Percentiles rank a stretch among this genome's conserved stretches.
These are phyloP conservation scores for Amphiduros pacificus DNA, from an alignment of 2,888 invertebrate species.

Conservation along the genomic window DNA sequence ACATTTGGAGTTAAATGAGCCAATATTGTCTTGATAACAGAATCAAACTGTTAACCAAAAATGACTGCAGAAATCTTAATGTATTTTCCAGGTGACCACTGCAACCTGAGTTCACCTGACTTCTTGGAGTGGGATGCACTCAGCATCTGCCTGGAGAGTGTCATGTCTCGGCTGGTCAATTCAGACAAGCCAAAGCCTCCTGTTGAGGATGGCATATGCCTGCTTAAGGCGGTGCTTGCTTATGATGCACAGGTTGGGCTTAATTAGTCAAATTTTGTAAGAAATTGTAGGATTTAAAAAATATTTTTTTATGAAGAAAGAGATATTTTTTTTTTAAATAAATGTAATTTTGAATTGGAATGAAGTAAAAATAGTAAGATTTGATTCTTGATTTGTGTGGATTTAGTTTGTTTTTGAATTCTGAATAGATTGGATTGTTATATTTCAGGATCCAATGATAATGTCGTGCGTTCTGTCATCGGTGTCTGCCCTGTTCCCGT, in stretches of 20 bases:
- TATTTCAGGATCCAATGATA: constrained; percentile 73
- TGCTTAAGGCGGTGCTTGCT: constrained; percentile 78
- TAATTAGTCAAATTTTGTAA: too few species aligned
- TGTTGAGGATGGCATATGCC: constrained; percentile 73
- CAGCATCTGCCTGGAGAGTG: constrained; percentile 71
- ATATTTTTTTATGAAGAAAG: too few species aligned
- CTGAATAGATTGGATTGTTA: too few species aligned
- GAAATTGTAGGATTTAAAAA: too few species aligned
- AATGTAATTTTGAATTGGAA: too few species aligned
- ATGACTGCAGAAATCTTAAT: neutral
- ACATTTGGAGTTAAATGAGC: too few species aligned
- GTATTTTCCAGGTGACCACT: constrained; percentile 35
- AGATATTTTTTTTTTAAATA: too few species aligned
- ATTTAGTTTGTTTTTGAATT: too few species aligned
- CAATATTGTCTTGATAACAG: too few species aligned
- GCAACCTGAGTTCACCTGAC: constrained; percentile 61
- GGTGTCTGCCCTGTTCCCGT: constrained; percentile 88
- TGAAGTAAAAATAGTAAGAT: too few species aligned
- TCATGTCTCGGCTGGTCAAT: constrained; percentile 65
- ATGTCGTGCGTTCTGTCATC: constrained; percentile 85
- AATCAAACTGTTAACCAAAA: neutral
- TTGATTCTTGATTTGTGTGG: too few species aligned
- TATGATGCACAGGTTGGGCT: constrained; percentile 71
- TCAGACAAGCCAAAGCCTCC: constrained; percentile 68
- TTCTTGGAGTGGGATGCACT: constrained; percentile 68